These are phyloP conservation scores for Chaetogeoica ovagalla DNA, from an alignment of 2,888 invertebrate genomes.

Conservation along the genomic window DNA sequence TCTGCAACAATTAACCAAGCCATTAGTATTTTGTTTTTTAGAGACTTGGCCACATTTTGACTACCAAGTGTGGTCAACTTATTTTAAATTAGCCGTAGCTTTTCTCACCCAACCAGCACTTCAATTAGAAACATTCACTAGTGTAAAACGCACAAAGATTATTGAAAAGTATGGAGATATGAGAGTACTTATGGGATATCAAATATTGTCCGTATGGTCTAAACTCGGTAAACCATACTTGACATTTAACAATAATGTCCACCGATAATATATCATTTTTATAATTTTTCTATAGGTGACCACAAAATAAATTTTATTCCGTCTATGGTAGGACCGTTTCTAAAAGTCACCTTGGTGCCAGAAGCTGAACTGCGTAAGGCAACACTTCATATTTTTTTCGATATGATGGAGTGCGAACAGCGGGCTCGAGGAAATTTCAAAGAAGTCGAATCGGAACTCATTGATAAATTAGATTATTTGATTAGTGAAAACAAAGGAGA, in stretches of 20 bases:
- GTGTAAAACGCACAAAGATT: slow-evolving; percentile 76
- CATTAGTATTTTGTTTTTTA: slow-evolving; percentile 80
- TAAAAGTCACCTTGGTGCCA: slow-evolving; percentile 89
- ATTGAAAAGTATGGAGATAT: slow-evolving; percentile 83
- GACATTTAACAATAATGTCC: neutral
- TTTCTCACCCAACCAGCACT: slow-evolving; percentile 80
- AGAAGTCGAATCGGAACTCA: slow-evolving; percentile 88
- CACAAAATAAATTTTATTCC: slow-evolving; percentile 88
- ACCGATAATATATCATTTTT: neutral
- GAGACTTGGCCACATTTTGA: slow-evolving; percentile 74
- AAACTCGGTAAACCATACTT: slow-evolving; percentile 67
- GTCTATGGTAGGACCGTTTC: slow-evolving; percentile 88
- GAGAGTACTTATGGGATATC: slow-evolving; percentile 89
- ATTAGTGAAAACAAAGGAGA: slow-evolving; percentile 94
- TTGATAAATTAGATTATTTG: slow-evolving; percentile 88
- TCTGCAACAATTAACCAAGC: slow-evolving; percentile 84
- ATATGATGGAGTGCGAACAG: slow-evolving; percentile 93
- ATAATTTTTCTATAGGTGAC: slow-evolving; percentile 65
- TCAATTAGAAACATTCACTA: slow-evolving; percentile 80
- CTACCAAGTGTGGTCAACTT: slow-evolving; percentile 76
- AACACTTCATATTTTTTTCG: slow-evolving; percentile 88
- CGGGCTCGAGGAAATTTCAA: slow-evolving; percentile 81
- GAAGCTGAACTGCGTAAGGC: slow-evolving; percentile 83
- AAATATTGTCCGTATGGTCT: slow-evolving; percentile 90
- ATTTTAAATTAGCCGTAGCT: slow-evolving; percentile 78